Base-by-base conservation (phyloP, 2,797 vertebrate genomes). In the Paedocypris micromegethes region DNA sequence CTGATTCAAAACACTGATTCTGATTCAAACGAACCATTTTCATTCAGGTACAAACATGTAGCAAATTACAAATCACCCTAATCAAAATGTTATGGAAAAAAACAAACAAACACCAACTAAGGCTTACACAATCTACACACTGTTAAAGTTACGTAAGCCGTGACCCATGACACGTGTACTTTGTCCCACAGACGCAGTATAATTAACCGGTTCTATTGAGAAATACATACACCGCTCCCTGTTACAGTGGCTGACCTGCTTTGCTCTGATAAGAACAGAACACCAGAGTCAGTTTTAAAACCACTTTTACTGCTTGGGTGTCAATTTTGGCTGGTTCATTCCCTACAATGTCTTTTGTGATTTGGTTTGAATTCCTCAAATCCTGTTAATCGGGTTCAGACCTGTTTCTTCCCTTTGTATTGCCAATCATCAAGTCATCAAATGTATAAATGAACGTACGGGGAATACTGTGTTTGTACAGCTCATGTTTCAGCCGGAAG, bases 131-230 rank as follows among this genome's bases (percentile, higher is more conserved):
- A 48, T 62, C 53, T 45, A 46, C 40, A 63, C 65, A 65, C 55
- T 66, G 58, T 73, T 75, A 58, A 62, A 58, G 75, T 79, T 78
- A 72, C 52, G 63, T 77, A 78, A 78, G 75, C 60, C 52, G 46
- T 8, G 46, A 43, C 58, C 58, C 54, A 65, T 79, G 79, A 81
- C 77, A 77, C 79, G 76, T 55, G 39, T 46, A 63, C 59, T 73
- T 42, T 63, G 65, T 52, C 51, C 48, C 54, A 55, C 44, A 46
- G 47, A 64, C 48, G 5, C 55, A 52, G 63, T 70, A 75, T 78
- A 73, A 71, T 73, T 65, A 75, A 71, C 52, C 37, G 23, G 52
- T 43, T 42, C 50, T 62, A 65, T 68, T 75, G 64, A 71, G 66
- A 56, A 75, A 70, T 75, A 6, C 66, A 2, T 52, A 46, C 66